Conservation (phyloP, 2,888 invertebrate genomes). For the Sericinus montela region DNA sequence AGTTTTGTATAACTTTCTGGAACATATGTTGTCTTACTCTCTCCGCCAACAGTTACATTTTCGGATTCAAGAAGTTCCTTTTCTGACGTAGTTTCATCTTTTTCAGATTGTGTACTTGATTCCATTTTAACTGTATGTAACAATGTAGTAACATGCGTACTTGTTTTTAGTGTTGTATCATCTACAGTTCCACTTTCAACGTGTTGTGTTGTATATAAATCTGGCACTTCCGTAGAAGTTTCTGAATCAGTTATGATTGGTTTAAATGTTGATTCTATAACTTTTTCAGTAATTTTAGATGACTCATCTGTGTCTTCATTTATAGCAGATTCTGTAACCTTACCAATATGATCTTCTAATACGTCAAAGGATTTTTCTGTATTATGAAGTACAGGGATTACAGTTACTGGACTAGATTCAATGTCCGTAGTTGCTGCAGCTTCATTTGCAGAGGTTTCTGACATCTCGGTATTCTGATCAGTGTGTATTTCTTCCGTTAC, state of each 20-base stretch:
- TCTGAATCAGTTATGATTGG: conserved; percentile 9
- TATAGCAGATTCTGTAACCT: conserved; percentile 1
- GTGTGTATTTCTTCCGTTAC: background rate
- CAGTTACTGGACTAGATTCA: background rate
- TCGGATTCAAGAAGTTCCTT: background rate
- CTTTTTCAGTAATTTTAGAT: background rate
- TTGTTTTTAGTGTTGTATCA: background rate
- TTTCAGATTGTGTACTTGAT: conserved; percentile 19
- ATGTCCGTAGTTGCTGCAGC: background rate
- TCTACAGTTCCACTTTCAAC: background rate
- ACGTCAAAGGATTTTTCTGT: conserved; percentile 11
- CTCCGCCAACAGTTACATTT: background rate
- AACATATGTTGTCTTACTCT: background rate
- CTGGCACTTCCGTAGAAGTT: conserved; percentile 4
- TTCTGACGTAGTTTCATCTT: conserved; percentile 3
- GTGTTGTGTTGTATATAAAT: background rate
- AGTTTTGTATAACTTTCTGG: conserved; percentile 1
- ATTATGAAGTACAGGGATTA: background rate
- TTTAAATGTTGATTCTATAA: background rate
- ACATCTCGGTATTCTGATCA: background rate
- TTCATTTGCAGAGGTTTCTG: background rate
- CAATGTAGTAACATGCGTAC: background rate
- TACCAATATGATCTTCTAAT: background rate
- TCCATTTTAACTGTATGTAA: background rate
- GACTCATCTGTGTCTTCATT: background rate